Evolutionary conservation across 2,888 invertebrate genomes (phyloP), one percentile per base, ranked within the genome.

Genomic region (Drosophila macrospina): DNA sequence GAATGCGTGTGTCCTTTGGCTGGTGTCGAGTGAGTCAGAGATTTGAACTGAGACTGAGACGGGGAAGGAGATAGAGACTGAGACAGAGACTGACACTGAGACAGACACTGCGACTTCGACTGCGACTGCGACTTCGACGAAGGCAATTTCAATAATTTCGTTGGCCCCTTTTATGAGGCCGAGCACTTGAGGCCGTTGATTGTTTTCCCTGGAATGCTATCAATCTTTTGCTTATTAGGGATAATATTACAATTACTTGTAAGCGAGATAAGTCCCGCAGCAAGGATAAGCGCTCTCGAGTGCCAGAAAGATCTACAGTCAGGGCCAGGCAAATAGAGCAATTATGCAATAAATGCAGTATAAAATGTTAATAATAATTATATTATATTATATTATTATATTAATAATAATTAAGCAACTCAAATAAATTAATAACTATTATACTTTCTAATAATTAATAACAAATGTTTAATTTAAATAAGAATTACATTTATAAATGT

Each of bases 161-260:
- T 55, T 59, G 54, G 63, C 47, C 37, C 54, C 66, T 65, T 76
- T 80, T 83, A 69, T 70, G 54, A 45, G 69, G 48, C 39, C 55
- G 54, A 13, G 51, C 62, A 15, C 47, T 57, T 50, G 45, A 28
- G 61, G 65, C 39, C 42, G 55, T 65, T 72, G 66, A 69, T 69
- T 70, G 69, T 69, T 86, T 85, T 85, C 84, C 75, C 70, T 41
- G 67, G 82, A 87, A 85, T 85, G 87, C 80, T 87, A 86, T 86
- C 86, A 86, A 88, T 86, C 86, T 87, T 78, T 75, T 73, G 85
- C 86, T 88, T 88, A 88, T 86, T 86, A 80, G 85, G 86, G 80
- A 88, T 86, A 86, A 87, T 87, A 87, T 86, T 86, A 86, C 86
- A 88, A 86, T 87, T 88, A 85, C 87, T 78, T 87, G 82, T 80